phyloP scores from a whole-genome alignment of 2,113 vertebrate genomes.

The Gnathonemus longibarbis region DNA sequence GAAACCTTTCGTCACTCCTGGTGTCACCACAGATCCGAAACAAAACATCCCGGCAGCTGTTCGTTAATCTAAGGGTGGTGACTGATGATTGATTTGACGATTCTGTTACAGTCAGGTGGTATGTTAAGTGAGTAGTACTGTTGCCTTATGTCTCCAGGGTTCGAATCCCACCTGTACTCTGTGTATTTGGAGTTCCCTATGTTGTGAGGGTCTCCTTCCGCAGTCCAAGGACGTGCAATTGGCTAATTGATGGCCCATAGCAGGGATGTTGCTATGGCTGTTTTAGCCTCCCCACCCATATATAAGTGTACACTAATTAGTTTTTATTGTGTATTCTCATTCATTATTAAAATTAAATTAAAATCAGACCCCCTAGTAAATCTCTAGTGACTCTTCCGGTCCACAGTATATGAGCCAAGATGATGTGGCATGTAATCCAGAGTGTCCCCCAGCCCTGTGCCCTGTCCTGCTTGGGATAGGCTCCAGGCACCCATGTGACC shows the following conservation, averaged over 20 bases:
- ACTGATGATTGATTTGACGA: neutral
- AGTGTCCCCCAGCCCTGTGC: neutral
- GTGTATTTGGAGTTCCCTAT: neutral
- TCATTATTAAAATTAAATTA: neutral
- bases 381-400: neutral
- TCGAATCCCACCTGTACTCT: neutral
- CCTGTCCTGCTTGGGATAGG: neutral
- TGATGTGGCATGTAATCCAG: neutral
- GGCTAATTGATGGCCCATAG: neutral
- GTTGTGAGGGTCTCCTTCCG: neutral
- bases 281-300: neutral
- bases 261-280: neutral
- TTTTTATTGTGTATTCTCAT: neutral
- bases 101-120: neutral
- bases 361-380: neutral
- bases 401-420: neutral
- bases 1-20: neutral
- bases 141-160: neutral
- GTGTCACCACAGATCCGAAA: neutral
- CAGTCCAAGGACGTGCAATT: neutral
- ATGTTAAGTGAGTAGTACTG: neutral
- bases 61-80: neutral
- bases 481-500: neutral
- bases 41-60: neutral
- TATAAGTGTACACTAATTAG: neutral